These are phyloP conservation scores for Erannis defoliaria DNA, from an alignment of 2,888 invertebrate genomes.

Conservation along the genomic window DNA sequence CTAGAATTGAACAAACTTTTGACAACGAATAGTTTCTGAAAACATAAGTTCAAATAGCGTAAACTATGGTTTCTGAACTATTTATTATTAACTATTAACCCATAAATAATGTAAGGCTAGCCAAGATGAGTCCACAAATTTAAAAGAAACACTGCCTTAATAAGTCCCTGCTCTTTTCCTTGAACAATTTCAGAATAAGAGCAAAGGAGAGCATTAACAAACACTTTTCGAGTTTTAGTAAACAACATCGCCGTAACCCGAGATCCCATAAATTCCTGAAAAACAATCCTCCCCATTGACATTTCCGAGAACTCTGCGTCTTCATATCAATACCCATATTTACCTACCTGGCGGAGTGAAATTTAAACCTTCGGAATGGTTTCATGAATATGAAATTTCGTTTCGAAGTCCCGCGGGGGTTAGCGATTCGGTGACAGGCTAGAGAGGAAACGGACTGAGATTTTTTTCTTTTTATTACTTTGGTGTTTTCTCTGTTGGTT, in stretches of 20 bases:
- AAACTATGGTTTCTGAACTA: too few species aligned
- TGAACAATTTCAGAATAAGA: not conserved
- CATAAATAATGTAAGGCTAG: too few species aligned
- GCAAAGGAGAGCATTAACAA: not conserved
- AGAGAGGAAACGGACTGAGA: not conserved
- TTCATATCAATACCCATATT: constrained; percentile 21
- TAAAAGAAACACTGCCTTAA: not conserved
- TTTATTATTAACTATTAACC: too few species aligned
- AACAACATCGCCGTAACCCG: constrained; percentile 12
- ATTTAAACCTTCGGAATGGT: constrained; percentile 28
- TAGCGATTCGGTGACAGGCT: constrained; percentile 10
- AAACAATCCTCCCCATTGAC: constrained; percentile 19
- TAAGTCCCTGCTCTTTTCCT: not conserved
- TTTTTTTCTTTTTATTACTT: not conserved
- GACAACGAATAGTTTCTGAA: too few species aligned
- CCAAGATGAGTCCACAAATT: not conserved
- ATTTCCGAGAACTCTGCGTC: constrained; percentile 4
- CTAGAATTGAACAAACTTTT: too few species aligned
- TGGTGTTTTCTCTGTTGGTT: too few species aligned
- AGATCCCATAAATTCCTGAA: constrained; percentile 5
- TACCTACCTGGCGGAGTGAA: constrained; percentile 27
- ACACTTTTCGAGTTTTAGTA: constrained; percentile 2
- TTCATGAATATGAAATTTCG: constrained; percentile 41
- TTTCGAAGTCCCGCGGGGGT: constrained; percentile 21
- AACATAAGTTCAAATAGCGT: too few species aligned